Conservation (phyloP, 1,140 invertebrate genomes). For the Tachypleus tridentatus region DNA sequence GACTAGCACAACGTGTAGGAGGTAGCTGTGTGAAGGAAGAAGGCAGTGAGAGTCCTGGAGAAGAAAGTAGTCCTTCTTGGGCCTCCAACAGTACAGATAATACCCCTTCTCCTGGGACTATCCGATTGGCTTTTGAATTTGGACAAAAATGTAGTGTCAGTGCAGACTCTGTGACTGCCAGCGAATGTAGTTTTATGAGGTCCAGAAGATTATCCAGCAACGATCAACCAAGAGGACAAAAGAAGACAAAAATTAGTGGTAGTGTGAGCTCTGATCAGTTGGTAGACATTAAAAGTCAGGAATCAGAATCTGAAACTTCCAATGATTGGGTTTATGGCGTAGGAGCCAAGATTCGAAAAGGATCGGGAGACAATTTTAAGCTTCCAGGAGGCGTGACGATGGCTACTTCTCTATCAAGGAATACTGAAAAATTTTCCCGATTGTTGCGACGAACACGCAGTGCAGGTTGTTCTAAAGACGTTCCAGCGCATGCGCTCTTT, state of each 20-base stretch:
- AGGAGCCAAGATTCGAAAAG: conserved; percentile 2
- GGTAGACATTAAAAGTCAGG: not conserved
- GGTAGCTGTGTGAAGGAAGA: not conserved
- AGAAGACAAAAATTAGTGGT: not conserved
- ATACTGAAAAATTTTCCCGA: conserved; percentile 27
- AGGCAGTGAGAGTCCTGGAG: conserved; percentile 8
- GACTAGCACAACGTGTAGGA: no score
- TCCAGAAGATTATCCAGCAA: no score
- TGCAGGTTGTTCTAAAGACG: conserved; percentile 35
- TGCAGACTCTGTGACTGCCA: conserved; percentile 15
- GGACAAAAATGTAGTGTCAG: conserved; percentile 22
- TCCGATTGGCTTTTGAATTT: conserved; percentile 25
- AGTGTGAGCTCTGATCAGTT: not conserved
- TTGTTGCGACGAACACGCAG: conserved; percentile 34
- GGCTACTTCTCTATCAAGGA: conserved; percentile 16
- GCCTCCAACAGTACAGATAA: conserved; percentile 20
- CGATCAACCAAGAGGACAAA: no score
- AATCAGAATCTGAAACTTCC: not conserved
- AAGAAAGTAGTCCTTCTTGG: conserved; percentile 23
- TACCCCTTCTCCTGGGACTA: conserved; percentile 22
- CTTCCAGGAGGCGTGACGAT: conserved; percentile 10
- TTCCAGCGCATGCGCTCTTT: conserved; percentile 33
- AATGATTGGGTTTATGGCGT: not conserved
- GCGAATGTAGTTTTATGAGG: no score
- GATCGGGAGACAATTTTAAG: conserved; percentile 5